phyloP scores from a whole-genome alignment of 2,888 invertebrate genomes.

The Drosophila prostipennis region DNA sequence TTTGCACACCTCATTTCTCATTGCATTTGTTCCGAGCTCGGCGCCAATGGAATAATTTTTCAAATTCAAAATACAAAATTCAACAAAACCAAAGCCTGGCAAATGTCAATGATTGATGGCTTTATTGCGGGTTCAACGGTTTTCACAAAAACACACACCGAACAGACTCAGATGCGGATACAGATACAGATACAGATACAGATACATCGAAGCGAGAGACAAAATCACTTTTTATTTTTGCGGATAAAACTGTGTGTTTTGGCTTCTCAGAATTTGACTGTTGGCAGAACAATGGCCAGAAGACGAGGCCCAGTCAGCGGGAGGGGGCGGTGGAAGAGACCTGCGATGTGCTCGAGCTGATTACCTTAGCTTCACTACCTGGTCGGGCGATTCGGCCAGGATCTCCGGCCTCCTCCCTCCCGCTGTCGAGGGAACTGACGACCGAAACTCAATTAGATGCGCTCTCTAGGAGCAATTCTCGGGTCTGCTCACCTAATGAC shows the following conservation, averaged over 20 bases:
- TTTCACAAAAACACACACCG: conserved; percentile 70
- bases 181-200: conserved; percentile 9
- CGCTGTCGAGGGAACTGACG: conserved; percentile 60
- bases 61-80: conserved; percentile 58
- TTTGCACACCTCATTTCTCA: conserved; percentile 24
- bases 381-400: conserved; percentile 45
- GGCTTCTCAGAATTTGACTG: conserved; percentile 65
- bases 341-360: conserved; percentile 68
- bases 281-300: conserved; percentile 68
- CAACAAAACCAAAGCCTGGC: conserved; percentile 41
- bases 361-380: conserved; percentile 56
- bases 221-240: conserved; percentile 74
- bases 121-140: conserved; percentile 81
- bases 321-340: conserved; percentile 52
- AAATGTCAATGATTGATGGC: conserved; percentile 81
- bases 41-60: conserved; percentile 74
- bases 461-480: conserved; percentile 58
- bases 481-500: conserved; percentile 63
- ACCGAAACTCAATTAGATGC: conserved; percentile 75
- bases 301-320: conserved; percentile 19
- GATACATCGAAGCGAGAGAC: conserved; percentile 40
- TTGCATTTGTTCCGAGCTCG: conserved; percentile 35
- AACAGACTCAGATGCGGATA: conserved; percentile 36
- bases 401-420: conserved; percentile 58
- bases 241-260: conserved; percentile 70